Evolutionary conservation across 2,888 invertebrate genomes (phyloP).

Genomic region (Eupeodes latifasciatus): DNA sequence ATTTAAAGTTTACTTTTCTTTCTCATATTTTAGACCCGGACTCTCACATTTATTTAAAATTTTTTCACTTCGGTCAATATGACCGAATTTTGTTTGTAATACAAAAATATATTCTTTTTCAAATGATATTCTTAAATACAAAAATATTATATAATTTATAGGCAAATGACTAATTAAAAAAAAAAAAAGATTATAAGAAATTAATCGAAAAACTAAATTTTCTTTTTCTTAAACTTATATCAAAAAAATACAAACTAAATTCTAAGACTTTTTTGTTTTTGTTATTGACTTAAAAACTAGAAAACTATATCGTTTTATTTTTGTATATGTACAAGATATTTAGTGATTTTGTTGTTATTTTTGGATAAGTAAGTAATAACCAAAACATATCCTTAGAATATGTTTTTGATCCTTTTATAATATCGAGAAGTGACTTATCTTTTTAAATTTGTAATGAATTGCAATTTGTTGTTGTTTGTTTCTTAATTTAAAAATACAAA

Average conservation of each 20-base stretch:
- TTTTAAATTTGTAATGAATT: slow-evolving; percentile 43
- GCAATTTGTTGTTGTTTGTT: slow-evolving; percentile 29
- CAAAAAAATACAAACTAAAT: slow-evolving; percentile 56
- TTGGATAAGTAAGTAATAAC: slow-evolving; percentile 22
- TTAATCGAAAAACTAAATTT: slow-evolving; percentile 48
- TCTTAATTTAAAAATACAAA: background rate
- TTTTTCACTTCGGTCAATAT: slow-evolving; percentile 80
- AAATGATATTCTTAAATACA: slow-evolving; percentile 59
- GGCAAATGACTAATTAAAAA: slow-evolving; percentile 70
- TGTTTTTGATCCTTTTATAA: slow-evolving; percentile 29
- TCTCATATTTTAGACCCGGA: slow-evolving; percentile 19
- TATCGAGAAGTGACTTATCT: slow-evolving; percentile 48
- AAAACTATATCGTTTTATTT: slow-evolving; percentile 54
- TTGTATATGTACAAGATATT: slow-evolving; percentile 63
- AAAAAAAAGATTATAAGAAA: slow-evolving; percentile 32
- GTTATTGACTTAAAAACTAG: slow-evolving; percentile 63
- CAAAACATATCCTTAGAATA: slow-evolving; percentile 15
- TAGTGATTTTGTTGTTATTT: slow-evolving; percentile 48
- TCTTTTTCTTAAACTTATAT: slow-evolving; percentile 37
- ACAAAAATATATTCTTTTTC: slow-evolving; percentile 67
- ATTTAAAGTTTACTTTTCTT: slow-evolving; percentile 59
- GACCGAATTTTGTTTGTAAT: slow-evolving; percentile 78
- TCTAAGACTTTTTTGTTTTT: slow-evolving; percentile 50
- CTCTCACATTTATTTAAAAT: slow-evolving; percentile 53
- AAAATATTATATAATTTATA: slow-evolving; percentile 51